phyloP scores from a whole-genome alignment of 2,113 vertebrate genomes.

The Varanus salvator region DNA sequence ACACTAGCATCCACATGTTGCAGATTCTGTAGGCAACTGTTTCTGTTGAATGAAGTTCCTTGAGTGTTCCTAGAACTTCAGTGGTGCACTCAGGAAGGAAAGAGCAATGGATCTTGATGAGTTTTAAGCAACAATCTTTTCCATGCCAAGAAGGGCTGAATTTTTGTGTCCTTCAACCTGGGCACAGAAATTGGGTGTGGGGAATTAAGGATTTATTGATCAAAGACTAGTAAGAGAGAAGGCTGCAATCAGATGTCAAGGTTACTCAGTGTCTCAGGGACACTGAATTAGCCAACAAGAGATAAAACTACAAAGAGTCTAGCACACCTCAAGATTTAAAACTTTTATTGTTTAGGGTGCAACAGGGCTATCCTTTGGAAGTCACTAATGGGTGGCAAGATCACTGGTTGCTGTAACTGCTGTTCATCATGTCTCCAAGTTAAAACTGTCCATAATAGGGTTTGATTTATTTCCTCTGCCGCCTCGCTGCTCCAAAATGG shows the following conservation, averaged over 20 bases:
- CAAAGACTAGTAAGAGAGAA: not conserved
- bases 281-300: slow-evolving; percentile 1
- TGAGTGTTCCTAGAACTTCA: not conserved
- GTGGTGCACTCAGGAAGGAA: not conserved
- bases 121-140: not conserved
- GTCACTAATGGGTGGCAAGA: not conserved
- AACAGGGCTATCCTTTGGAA: not conserved
- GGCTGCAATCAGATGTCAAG: not conserved
- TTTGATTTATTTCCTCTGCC: no score
- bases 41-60: not conserved
- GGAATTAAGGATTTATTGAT: not conserved
- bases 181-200: not conserved
- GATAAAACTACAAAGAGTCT: not conserved
- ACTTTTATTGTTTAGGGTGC: not conserved
- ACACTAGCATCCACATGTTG: not conserved
- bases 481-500: no score
- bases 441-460: not conserved
- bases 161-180: not conserved
- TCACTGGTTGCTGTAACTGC: not conserved
- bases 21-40: not conserved
- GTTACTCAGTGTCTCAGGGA: not conserved
- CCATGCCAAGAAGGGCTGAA: not conserved
- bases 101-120: not conserved
- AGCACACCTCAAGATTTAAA: not conserved
- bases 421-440: not conserved